Conservation (phyloP, 2,888 invertebrate genomes). For the Acrobasis suavella region DNA sequence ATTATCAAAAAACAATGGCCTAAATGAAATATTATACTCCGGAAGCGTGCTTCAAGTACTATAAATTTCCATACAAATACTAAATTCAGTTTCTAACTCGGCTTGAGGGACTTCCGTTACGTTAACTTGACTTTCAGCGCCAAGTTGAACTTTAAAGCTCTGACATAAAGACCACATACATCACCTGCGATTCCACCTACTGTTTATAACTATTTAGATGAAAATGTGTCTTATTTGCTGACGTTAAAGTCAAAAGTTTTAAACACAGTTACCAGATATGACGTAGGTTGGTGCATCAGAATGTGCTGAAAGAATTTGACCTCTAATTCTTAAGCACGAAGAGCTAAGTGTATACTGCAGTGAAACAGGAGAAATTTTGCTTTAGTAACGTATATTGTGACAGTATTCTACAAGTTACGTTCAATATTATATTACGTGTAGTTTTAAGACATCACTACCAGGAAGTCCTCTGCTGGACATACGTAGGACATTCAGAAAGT, state of each 20-base stretch:
- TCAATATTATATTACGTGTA: not conserved
- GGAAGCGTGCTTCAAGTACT: conserved; percentile 26
- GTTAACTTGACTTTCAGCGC: not conserved
- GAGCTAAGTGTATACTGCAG: conserved; percentile 10
- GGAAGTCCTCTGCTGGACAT: too few relatives aligned
- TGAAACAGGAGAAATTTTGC: conserved; percentile 16
- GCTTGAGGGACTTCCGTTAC: conserved; percentile 26
- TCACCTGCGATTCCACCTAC: not conserved
- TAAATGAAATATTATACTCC: conserved; percentile 15
- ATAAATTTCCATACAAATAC: conserved; percentile 35
- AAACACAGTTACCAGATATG: not conserved
- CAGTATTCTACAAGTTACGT: conserved; percentile 14
- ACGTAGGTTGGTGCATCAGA: not conserved
- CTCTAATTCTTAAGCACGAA: not conserved
- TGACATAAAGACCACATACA: conserved; percentile 12
- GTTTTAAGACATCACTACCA: not conserved
- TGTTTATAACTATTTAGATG: not conserved
- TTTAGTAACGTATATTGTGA: conserved; percentile 13
- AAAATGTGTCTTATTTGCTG: conserved; percentile 1
- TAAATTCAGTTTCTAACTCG: conserved; percentile 34
- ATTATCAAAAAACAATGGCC: conserved; percentile 18
- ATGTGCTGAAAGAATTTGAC: not conserved
- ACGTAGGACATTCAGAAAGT: too few relatives aligned
- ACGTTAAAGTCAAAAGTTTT: not conserved
- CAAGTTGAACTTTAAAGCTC: conserved; percentile 2